Evolutionary conservation across 2,888 invertebrate genomes (phyloP).

Genomic region (Trissoscelio sp.): DNA sequence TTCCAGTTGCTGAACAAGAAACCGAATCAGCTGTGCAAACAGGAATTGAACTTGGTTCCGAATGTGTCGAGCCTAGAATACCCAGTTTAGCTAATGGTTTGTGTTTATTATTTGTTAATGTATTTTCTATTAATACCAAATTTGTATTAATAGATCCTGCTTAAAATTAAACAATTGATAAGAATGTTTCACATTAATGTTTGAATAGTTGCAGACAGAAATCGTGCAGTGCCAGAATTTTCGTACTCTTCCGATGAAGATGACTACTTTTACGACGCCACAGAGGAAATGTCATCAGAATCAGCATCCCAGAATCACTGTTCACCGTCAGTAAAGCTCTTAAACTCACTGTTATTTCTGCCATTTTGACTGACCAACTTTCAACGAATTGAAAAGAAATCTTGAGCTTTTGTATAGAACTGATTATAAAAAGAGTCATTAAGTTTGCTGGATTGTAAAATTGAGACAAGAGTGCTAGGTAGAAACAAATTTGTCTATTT

Average conservation of each 20-base stretch:
- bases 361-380: too few relatives aligned
- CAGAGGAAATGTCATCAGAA: slow-evolving; percentile 86
- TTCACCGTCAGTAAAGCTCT: slow-evolving; percentile 71
- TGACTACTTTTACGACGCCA: slow-evolving; percentile 97
- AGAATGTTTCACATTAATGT: too few relatives aligned
- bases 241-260: slow-evolving; percentile 99
- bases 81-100: slow-evolving; percentile 77
- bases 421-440: too few relatives aligned
- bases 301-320: slow-evolving; percentile 75
- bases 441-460: too few relatives aligned
- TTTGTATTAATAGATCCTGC: too few relatives aligned
- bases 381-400: too few relatives aligned
- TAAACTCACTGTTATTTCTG: too few relatives aligned
- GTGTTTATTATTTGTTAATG: slow-evolving; percentile 47
- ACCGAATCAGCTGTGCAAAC: slow-evolving; percentile 83
- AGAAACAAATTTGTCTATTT: too few relatives aligned
- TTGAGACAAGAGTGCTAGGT: too few relatives aligned
- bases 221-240: slow-evolving; percentile 92
- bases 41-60: slow-evolving; percentile 87
- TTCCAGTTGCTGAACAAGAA: slow-evolving; percentile 76
- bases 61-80: slow-evolving; percentile 85
- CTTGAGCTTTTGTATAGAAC: too few relatives aligned
- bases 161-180: too few relatives aligned
- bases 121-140: too few relatives aligned
- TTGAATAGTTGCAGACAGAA: slow-evolving; percentile 84